Evolutionary conservation across 2,797 vertebrate species (phyloP), one percentile per base, ranked within the genome.

Genomic region (Menidia menidia): DNA sequence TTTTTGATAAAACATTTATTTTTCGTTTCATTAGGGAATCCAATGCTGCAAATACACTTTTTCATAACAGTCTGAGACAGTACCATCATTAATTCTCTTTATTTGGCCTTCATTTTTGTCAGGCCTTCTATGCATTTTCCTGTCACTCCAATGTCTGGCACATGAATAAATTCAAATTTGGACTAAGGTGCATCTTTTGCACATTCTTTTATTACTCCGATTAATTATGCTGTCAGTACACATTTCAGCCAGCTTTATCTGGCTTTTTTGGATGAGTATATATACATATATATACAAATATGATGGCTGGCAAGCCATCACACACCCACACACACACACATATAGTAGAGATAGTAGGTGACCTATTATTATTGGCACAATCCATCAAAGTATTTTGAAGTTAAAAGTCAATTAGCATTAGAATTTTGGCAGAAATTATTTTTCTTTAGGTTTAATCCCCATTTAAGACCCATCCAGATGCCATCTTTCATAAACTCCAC

Each of bases 401-500:
- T n/a, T 10, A 30, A 16, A 64, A 42, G 43, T 50, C 18, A 25
- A 59, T 30, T 51, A 54, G n/a, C 33, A 4, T 44, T 64, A 43
- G 31, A 55, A 39, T 2, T 47, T 3, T 42, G 14, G 14, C 45
- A 45, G 19, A 6, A 39, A 25, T 56, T 56, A 65, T 77, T 19
- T 33, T 39, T 77, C n/a, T 33, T 39, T 39, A 10, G 6, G 44
- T 68, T 6, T 67, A 16, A 45, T 70, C 32, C 47, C 16, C 55
- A 10, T 74, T 65, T 58, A 39, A 65, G 48, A 60, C 43, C 58
- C 19, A 54, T 76, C 71, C 64, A 60, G 60, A 76, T 16, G 76
- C 76, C 53, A 77, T 80, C 19, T 48, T 75, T 81, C 58, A 77
- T 74, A 45, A 68, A 71, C 50, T 64, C 64, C 66, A 64, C 39